Percentiles rank a stretch among this genome's conserved stretches.
Conservation (phyloP, 2,113 vertebrate species). For the Capra hircus region DNA sequence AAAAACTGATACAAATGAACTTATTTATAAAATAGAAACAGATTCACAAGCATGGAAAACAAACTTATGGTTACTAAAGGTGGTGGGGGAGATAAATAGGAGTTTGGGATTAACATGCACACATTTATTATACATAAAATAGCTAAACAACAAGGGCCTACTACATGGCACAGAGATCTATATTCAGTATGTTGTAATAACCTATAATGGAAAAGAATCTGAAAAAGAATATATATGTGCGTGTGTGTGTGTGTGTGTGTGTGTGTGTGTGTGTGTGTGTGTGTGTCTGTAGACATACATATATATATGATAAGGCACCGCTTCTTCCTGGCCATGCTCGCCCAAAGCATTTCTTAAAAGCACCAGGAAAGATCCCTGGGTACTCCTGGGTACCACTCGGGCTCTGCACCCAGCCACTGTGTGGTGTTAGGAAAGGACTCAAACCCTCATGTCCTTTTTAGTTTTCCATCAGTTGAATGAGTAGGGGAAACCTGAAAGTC, state of each 20-base stretch:
- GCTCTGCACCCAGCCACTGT: background rate
- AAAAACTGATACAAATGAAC: background rate
- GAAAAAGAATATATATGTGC: accelerated
- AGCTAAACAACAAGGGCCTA: background rate
- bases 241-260: background rate
- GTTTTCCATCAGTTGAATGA: background rate
- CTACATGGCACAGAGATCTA: too few species aligned
- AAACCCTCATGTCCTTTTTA: background rate
- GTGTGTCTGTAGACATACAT: too few species aligned
- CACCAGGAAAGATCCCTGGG: background rate
- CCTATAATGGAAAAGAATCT: background rate
- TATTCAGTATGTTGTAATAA: background rate
- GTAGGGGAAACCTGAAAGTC: background rate
- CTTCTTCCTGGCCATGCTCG: background rate
- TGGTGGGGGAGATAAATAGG: background rate
- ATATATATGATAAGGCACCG: background rate
- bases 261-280: accelerated
- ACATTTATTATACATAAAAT: background rate
- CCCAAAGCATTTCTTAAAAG: background rate
- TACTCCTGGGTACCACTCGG: background rate
- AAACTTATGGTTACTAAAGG: background rate
- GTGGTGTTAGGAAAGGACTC: background rate
- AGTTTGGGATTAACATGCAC: too few species aligned
- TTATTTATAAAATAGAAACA: background rate
- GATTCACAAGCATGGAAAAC: background rate